Evolutionary conservation across 2,113 vertebrate species (phyloP).

Genomic region (Tiliqua scincoides): DNA sequence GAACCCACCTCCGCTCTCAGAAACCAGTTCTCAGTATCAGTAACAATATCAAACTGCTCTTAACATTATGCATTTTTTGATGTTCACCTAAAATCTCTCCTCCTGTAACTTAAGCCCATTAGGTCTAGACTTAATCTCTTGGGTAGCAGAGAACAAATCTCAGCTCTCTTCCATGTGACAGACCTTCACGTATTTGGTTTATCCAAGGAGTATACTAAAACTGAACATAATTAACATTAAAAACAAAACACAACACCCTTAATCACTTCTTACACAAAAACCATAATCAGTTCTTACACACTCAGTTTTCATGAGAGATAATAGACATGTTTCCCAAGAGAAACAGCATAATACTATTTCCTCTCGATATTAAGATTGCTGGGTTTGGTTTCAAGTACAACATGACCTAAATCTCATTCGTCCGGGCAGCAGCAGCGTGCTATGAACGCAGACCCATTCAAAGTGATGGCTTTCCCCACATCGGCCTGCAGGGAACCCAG

Average conservation of each 20-base stretch:
- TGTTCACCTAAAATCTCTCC: no score
- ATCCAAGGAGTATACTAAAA: not conserved
- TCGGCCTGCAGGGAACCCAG: not conserved
- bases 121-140: no score
- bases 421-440: not conserved
- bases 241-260: not conserved
- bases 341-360: not conserved
- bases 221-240: not conserved
- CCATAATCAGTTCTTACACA: not conserved
- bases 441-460: not conserved
- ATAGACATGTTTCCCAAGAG: not conserved
- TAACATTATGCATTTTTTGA: no score
- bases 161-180: no score
- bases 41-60: no score
- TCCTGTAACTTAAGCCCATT: no score
- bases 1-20: no score
- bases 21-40: no score
- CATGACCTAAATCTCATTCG: slow-evolving; percentile 1
- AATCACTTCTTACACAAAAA: not conserved
- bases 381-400: not conserved
- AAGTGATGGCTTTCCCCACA: not conserved
- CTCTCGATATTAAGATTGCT: not conserved
- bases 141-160: no score
- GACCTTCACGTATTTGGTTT: no score
- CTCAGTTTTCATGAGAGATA: not conserved